Base-by-base conservation (phyloP, 2,797 vertebrate species). In the Acomys russatus region DNA sequence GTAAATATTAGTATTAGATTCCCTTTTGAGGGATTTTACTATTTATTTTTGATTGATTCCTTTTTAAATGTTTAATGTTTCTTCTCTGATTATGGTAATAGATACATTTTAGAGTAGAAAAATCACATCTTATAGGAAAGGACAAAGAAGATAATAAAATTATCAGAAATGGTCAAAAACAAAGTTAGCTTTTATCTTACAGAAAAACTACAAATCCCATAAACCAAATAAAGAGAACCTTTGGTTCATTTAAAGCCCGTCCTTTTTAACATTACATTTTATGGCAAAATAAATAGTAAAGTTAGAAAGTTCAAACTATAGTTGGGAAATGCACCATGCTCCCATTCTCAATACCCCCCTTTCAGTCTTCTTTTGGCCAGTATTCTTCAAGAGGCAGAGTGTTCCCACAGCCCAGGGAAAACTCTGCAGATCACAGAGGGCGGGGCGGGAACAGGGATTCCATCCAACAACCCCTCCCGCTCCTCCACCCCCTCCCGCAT, bases 61-160 rank as follows among this genome's bases (percentile, higher is more conserved):
- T 74, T 23, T 35, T 54, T 77, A 68, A 33, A 92, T 77, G 84
- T 82, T 94, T 78, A 94, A 63, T 66, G 5, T 91, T 94, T 79
- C 28, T 82, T 90, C 91, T 85, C 15, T 85, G 22, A 90, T 90
- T 84, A 61, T 92, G 35, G 84, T 92, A 90, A 95, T 63, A 83
- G 61, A 59, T 0, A 61, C 6, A 68, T 83, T 88, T 56, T 82
- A 85, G 20, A 74, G 83, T 79, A 78, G 35, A 94, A 92, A 66
- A 76, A 73, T 66, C 9, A 88, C 61, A 79, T 56, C 5, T 15
- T 86, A 8, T 28, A 91, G 9, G 30, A 94, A 92, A 95, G n/a
- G 3, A 82, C 28, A 70, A 94, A 68, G 23, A 93, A 63, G 68
- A 96, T 80, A 71, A 85, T 51, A 44, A 92, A 93, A 70, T 30